phyloP scores from a whole-genome alignment of 2,113 vertebrate species.

The Colius striatus region DNA sequence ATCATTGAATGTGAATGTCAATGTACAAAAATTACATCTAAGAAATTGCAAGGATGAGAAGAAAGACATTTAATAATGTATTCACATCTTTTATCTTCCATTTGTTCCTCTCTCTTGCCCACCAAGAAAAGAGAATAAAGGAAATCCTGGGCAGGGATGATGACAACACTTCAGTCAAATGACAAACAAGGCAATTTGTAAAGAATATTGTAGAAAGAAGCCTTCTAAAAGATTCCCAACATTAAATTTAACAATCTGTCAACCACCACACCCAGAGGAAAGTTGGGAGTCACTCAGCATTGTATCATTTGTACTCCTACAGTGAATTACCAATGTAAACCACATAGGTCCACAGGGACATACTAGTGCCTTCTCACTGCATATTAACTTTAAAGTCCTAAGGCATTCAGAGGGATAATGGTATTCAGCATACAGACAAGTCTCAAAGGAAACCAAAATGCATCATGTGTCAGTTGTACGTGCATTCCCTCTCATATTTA shows the following conservation, averaged over 20 bases:
- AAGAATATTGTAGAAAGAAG: conserved; percentile 29
- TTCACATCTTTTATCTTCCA: background rate
- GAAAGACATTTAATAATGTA: background rate
- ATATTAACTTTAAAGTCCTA: conserved; percentile 64
- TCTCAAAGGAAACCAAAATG: conserved; percentile 67
- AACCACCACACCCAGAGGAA: conserved; percentile 47
- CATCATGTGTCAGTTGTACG: background rate
- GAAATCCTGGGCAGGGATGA: background rate
- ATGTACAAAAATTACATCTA: background rate
- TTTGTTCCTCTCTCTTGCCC: background rate
- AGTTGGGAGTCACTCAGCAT: background rate
- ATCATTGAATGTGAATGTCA: background rate
- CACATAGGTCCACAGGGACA: conserved; percentile 42
- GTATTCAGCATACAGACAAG: conserved; percentile 46
- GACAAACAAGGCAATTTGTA: background rate
- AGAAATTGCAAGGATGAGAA: background rate
- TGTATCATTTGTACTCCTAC: conserved; percentile 31
- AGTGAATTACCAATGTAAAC: conserved; percentile 69
- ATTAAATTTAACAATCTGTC: conserved; percentile 26
- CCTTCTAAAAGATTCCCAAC: conserved; percentile 10
- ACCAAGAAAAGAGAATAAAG: background rate
- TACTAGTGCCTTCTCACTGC: conserved; percentile 58
- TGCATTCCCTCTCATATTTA: background rate
- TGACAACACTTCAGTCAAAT: background rate
- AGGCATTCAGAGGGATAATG: conserved; percentile 61